Percentiles rank a stretch among this genome's conserved stretches.
These are phyloP conservation scores for Stegophylla sp. DNA, from an alignment of 2,888 invertebrate genomes.

Conservation along the genomic window DNA sequence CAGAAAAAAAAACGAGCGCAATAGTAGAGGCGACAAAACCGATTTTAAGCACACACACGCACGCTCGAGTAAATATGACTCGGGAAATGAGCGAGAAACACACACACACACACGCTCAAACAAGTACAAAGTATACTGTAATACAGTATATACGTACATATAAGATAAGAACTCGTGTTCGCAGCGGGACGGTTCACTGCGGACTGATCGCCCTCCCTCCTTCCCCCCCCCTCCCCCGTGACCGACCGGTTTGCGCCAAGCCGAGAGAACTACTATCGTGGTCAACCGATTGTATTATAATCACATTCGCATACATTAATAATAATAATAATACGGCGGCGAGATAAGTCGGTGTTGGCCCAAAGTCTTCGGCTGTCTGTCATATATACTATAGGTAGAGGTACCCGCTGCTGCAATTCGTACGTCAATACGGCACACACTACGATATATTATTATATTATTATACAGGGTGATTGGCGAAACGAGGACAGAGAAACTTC, in stretches of 20 bases:
- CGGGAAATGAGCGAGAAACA: neutral
- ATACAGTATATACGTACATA: neutral
- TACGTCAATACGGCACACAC: too few relatives aligned
- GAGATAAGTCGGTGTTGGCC: too few relatives aligned
- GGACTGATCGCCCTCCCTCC: slow-evolving; percentile 18
- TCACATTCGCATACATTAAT: slow-evolving; percentile 1
- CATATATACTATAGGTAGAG: too few relatives aligned
- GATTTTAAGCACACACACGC: neutral
- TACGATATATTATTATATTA: too few relatives aligned
- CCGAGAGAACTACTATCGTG: neutral
- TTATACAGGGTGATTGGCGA: too few relatives aligned
- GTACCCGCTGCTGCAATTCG: too few relatives aligned
- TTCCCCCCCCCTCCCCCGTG: too few relatives aligned
- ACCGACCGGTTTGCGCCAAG: slow-evolving; percentile 28
- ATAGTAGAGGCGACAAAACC: neutral
- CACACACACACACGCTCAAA: neutral
- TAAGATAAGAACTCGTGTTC: neutral
- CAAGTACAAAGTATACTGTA: neutral
- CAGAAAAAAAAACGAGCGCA: neutral
- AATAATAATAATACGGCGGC: neutral
- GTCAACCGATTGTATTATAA: slow-evolving; percentile 20
- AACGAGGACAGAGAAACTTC: too few relatives aligned
- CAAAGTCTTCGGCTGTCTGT: too few relatives aligned
- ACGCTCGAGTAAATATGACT: neutral
- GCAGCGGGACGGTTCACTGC: neutral